Conservation (phyloP, 2,113 vertebrate species). For the Dolichallabes microphthalmus region DNA sequence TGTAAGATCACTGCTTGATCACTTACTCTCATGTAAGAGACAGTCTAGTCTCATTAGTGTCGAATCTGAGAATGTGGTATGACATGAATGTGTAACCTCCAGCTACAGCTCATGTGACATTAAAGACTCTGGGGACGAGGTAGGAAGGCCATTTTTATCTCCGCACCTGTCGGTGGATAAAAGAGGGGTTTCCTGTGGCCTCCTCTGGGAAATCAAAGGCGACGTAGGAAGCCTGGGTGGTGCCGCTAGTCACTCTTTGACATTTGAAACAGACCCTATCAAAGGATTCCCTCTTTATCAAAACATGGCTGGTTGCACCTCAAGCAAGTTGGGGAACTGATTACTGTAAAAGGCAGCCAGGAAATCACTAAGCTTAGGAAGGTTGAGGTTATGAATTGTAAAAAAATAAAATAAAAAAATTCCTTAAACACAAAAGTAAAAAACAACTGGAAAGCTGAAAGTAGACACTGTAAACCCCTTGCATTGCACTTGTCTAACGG, state of each 20-base stretch:
- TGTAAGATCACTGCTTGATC: neutral
- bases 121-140: constrained; percentile 14
- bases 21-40: no score
- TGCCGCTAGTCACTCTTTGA: constrained; percentile 41
- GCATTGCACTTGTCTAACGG: neutral
- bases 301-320: constrained; percentile 25
- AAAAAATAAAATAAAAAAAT: no score
- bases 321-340: constrained; percentile 19
- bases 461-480: no score
- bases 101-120: constrained; percentile 7
- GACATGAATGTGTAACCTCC: neutral
- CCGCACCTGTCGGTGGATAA: constrained; percentile 44
- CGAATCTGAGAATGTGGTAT: neutral
- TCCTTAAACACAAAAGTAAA: no score
- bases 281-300: constrained; percentile 41
- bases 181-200: constrained; percentile 54
- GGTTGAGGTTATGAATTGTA: neutral
- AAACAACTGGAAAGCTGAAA: no score
- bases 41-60: neutral
- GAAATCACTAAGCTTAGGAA: constrained; percentile 14
- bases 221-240: constrained; percentile 22
- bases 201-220: constrained; percentile 46
- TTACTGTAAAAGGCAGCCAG: constrained; percentile 21
- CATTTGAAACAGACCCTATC: constrained; percentile 41
- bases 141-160: constrained; percentile 49